A percentile compares a stretch with the other conserved stretches of the same genome.
These are phyloP conservation scores for Brachionus paranguensis DNA, from an alignment of 1,140 invertebrate genomes.

Conservation along the genomic window DNA sequence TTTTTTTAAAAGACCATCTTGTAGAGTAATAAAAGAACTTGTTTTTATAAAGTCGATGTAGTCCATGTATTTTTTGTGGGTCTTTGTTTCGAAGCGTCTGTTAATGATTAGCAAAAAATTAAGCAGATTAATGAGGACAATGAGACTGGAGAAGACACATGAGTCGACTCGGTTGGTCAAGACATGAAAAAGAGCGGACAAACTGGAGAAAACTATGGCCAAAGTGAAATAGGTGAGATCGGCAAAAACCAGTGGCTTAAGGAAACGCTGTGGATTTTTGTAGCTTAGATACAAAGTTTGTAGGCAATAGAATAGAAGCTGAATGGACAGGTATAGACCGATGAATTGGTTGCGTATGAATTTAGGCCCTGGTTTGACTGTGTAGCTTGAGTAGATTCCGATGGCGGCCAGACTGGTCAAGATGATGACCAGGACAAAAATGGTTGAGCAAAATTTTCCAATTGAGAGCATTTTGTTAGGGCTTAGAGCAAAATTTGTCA, in stretches of 20 bases:
- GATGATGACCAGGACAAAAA: not conserved
- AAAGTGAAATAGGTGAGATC: not conserved
- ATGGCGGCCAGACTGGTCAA: not conserved
- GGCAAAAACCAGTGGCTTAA: not conserved
- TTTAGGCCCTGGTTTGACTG: not conserved
- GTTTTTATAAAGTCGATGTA: not conserved
- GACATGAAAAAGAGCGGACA: not conserved
- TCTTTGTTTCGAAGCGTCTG: not conserved
- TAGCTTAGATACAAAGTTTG: not conserved
- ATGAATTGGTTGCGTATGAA: conserved; percentile 21
- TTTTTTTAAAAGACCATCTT: not conserved
- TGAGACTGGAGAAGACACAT: not conserved
- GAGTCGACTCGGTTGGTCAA: not conserved
- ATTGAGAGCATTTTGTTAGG: not conserved
- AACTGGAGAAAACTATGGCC: not conserved
- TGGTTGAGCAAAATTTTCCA: not conserved
- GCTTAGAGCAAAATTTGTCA: not conserved
- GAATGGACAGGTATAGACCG: not conserved
- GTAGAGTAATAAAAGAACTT: not conserved
- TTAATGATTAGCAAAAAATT: conserved; percentile 15
- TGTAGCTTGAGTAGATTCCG: not conserved
- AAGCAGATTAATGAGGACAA: not conserved
- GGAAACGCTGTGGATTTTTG: not conserved
- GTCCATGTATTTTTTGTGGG: not conserved
- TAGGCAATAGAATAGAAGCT: not conserved